phyloP scores from a whole-genome alignment of 1,140 invertebrate species.

The Atta cephalotes region DNA sequence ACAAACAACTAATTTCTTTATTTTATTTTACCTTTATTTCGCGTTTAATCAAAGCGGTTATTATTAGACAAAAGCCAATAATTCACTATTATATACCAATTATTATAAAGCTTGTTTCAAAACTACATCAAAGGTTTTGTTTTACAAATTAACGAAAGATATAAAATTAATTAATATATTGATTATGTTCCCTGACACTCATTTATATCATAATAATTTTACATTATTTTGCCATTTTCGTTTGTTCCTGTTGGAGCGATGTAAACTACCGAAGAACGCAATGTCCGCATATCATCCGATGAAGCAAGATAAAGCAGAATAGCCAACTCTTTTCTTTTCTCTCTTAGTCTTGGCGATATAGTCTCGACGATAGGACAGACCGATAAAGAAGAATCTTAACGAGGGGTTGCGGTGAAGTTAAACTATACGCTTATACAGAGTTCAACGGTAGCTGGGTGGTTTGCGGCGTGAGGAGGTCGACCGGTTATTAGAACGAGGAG shows the following conservation, averaged over 20 bases:
- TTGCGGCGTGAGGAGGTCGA: constrained; percentile 68
- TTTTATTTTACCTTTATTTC: neutral
- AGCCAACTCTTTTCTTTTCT: constrained; percentile 15
- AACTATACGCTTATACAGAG: constrained; percentile 74
- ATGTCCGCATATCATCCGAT: constrained; percentile 47
- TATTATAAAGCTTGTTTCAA: constrained; percentile 1
- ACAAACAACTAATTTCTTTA: neutral
- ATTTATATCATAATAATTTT: neutral
- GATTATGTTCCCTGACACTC: neutral
- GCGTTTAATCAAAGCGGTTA: neutral
- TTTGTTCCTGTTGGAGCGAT: neutral
- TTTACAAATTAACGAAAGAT: neutral
- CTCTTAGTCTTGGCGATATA: constrained; percentile 1
- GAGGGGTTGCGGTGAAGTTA: constrained; percentile 79
- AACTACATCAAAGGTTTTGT: neutral
- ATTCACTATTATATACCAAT: constrained; percentile 5
- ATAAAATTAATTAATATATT: constrained; percentile 29
- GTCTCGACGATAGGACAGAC: constrained; percentile 56
- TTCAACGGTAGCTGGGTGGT: constrained; percentile 48
- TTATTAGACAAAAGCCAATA: constrained; percentile 15
- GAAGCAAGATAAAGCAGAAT: constrained; percentile 10
- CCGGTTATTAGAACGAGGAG: constrained; percentile 80
- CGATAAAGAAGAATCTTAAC: constrained; percentile 84
- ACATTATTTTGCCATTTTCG: neutral
- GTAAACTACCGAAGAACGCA: constrained; percentile 28